Evolutionary conservation across 2,113 vertebrate species (phyloP), one percentile per base, ranked within the genome.

Genomic region (Odontesthes bonariensis): DNA sequence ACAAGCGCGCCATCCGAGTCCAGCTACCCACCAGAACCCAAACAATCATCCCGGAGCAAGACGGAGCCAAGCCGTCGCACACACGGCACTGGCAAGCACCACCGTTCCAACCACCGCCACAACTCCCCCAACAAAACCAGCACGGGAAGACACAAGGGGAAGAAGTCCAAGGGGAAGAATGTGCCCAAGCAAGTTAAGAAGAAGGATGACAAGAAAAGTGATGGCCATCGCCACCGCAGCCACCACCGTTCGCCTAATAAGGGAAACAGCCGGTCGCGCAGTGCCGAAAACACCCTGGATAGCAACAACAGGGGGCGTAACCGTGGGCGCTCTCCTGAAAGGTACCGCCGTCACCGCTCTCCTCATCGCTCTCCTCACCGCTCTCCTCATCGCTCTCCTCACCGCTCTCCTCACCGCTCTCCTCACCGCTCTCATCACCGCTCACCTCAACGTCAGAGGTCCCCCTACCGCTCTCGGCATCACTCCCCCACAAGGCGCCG

Each of bases 21-120:
- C 94, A 97, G 94, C 94, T 93, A 92, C 87, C 95, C 94, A 95
- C 95, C 95, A 92, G 96, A 97, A 89, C 92, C 95, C 94, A 94
- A 95, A 93, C 95, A 94, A 94, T 88, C 97, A 96, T 96, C 96
- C 93, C 96, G 85, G 86, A 95, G 94, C 86, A 96, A 95, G 92
- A 95, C 95, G 92, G 94, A 95, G 93, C 81, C 95, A 69, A 82
- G 92, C 94, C 72, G 89, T 93, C 58, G 93, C 84, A 93, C 93
- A 83, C 89, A 89, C 80, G 93, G 92, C 91, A 93, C 94, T 90
- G 93, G 91, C 95, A 96, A 86, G 32, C 94, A 95, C 46, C 95
- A 95, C 91, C 94, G 95, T 93, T 87, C 93, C 94, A 87, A 93
- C 4, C 86, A 91, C 71, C 89, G 93, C 90, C 94, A 96, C 88